Percentiles rank a stretch among this genome's conserved stretches.
Evolutionary conservation across 1,140 invertebrate genomes (phyloP).

Genomic region (Hermetia illucens): DNA sequence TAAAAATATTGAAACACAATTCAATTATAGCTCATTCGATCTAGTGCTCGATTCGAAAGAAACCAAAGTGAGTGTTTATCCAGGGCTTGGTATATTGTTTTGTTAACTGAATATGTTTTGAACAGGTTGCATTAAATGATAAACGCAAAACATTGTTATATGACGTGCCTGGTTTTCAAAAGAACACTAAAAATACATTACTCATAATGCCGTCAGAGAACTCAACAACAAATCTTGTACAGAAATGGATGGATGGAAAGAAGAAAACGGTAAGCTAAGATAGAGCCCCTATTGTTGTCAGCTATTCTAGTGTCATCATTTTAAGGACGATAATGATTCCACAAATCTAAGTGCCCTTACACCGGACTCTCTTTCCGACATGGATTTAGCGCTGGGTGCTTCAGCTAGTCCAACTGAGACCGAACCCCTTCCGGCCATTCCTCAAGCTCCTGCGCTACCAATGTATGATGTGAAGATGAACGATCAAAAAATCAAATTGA

Average conservation of each 20-base stretch:
- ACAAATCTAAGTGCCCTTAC: conserved; percentile 22
- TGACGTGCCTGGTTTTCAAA: conserved; percentile 19
- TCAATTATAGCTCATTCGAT: conserved; percentile 36
- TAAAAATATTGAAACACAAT: conserved; percentile 34
- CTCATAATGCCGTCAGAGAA: conserved; percentile 16
- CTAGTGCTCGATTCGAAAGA: conserved; percentile 31
- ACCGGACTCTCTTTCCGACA: conserved; percentile 27
- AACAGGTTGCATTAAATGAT: too few relatives aligned
- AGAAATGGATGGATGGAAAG: conserved; percentile 9
- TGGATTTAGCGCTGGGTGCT: conserved; percentile 37
- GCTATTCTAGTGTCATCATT: too few relatives aligned
- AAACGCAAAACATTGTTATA: conserved; percentile 14
- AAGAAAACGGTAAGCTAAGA: conserved; percentile 4
- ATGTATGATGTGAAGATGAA: too few relatives aligned
- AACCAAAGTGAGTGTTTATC: not conserved
- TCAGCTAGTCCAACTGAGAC: conserved; percentile 38
- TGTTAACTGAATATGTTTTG: conserved; percentile 13
- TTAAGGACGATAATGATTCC: too few relatives aligned
- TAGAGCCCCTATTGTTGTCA: too few relatives aligned
- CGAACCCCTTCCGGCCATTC: too few relatives aligned
- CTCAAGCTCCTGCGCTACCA: too few relatives aligned
- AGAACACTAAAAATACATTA: conserved; percentile 17
- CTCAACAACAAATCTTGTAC: not conserved
- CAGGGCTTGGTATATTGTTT: not conserved
- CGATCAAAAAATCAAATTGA: too few relatives aligned